Base-by-base conservation (phyloP, 2,888 invertebrate species). In the Anagyrus pseudococci region DNA sequence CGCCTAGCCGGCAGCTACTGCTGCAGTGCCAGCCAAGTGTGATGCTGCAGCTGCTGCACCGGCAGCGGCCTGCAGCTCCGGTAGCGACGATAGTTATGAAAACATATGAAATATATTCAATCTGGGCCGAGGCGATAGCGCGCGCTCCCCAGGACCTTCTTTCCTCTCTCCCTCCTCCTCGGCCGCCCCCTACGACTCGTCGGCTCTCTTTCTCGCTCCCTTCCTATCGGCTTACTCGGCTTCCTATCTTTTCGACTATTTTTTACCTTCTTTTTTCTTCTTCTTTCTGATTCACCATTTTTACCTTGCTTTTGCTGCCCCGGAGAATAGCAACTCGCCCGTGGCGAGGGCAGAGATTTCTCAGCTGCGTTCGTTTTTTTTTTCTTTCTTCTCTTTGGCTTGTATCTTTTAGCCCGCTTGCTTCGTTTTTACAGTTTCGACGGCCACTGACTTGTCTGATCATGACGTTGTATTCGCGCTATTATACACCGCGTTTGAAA, bases 61-160 rank as follows among this genome's bases (percentile, higher is more conserved):
- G 69, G 70, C 71, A 4, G 68, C 70, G n/a, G n/a, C n/a, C n/a
- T n/a, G n/a, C n/a, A n/a, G n/a, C n/a, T n/a, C n/a, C n/a, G 70
- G 70, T 69, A 68, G 71, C 72, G 70, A 72, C 72, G 71, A 70
- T 77, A 77, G 77, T 77, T 77, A 77, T 77, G 77, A 76, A 79
- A 78, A 78, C 78, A 78, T 80, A 80, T 81, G 81, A 81, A 81
- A 81, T 81, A 81, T 80, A 80, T 80, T 79, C 79, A 80, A 80
- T 80, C 78, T 79, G 77, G 75, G 75, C 71, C 71, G 73, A 64
- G 68, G 71, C 74, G 77, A 77, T 77, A 77, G 74, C 74, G 72
- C 70, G 58, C 49, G n/a, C 46, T 29, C 58, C n/a, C n/a, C 48
- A n/a, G 47, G 37, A n/a, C n/a, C 49, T 47, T 22, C 54, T n/a